phyloP scores from a whole-genome alignment of 2,888 invertebrate genomes.

The Drosophila pegasa region DNA sequence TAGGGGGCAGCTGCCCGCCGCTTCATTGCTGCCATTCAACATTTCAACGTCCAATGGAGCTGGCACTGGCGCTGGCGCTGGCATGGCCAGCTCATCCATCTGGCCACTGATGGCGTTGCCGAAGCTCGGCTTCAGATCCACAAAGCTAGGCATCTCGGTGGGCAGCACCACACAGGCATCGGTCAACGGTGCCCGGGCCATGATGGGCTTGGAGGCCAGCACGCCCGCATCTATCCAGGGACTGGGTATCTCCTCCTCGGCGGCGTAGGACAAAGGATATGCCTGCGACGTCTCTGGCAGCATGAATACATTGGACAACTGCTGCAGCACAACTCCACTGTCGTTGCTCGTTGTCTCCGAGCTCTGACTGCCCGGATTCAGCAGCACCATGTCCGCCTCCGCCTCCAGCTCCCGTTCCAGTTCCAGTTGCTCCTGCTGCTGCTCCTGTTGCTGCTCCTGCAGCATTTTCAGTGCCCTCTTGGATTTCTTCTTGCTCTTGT shows the following conservation, averaged over 20 bases:
- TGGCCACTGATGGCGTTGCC: slow-evolving; percentile 57
- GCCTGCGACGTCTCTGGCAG: slow-evolving; percentile 86
- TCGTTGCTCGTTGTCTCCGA: slow-evolving; percentile 67
- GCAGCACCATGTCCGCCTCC: slow-evolving; percentile 47
- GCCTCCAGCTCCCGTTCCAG: slow-evolving; percentile 5
- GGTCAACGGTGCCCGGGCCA: slow-evolving; percentile 87
- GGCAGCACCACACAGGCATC: slow-evolving; percentile 84
- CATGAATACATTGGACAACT: slow-evolving; percentile 59
- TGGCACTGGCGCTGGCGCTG: slow-evolving; percentile 34
- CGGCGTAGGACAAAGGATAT: slow-evolving; percentile 90
- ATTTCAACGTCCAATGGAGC: slow-evolving; percentile 64
- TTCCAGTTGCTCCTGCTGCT: slow-evolving; percentile 12
- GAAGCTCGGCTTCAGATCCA: slow-evolving; percentile 81
- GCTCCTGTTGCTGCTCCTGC: slow-evolving; percentile 12
- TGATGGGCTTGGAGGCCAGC: slow-evolving; percentile 87
- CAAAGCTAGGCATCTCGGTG: slow-evolving; percentile 84
- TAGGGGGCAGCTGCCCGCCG: not conserved
- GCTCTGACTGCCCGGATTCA: slow-evolving; percentile 57
- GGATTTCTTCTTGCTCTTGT: slow-evolving; percentile 70
- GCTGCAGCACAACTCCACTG: slow-evolving; percentile 67
- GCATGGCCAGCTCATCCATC: slow-evolving; percentile 38
- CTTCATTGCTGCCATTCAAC: slow-evolving; percentile 23
- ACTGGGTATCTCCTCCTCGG: slow-evolving; percentile 90
- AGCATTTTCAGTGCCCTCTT: slow-evolving; percentile 56
- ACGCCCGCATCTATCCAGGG: slow-evolving; percentile 91